phyloP scores from a whole-genome alignment of 2,888 invertebrate species.

The Bibio marci region DNA sequence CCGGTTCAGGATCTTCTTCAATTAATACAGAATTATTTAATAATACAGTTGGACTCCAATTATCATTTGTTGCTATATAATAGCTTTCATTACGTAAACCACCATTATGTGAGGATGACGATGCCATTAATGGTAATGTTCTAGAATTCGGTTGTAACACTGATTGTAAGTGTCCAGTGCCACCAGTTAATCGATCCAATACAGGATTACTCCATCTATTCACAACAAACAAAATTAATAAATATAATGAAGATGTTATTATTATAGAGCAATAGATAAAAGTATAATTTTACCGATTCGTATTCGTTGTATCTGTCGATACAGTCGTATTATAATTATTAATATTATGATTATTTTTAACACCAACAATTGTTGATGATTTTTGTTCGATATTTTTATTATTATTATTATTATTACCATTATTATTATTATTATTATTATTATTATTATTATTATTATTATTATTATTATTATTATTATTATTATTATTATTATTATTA shows the following conservation, averaged over 20 bases:
- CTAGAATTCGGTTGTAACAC: conserved; percentile 14
- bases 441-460: too few species aligned
- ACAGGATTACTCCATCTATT: conserved; percentile 55
- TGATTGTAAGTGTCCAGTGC: conserved; percentile 27
- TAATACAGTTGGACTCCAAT: conserved; percentile 38
- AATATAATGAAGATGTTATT: too few species aligned
- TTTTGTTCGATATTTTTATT: too few species aligned
- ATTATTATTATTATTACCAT: too few species aligned
- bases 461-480: too few species aligned
- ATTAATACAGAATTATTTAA: conserved; percentile 38
- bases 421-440: too few species aligned
- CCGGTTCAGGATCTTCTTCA: conserved; percentile 37
- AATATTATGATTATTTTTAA: too few species aligned
- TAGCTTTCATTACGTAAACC: conserved; percentile 80
- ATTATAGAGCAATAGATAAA: too few species aligned
- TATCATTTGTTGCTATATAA: conserved; percentile 61
- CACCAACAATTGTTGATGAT: too few species aligned
- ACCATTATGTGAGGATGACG: conserved; percentile 10
- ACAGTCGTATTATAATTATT: too few species aligned
- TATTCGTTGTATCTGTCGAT: background rate
- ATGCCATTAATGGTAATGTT: conserved; percentile 17
- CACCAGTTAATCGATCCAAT: conserved; percentile 68
- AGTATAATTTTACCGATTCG: background rate
- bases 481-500: conserved; percentile 16
- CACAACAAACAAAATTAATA: too few species aligned